Evolutionary conservation across 2,797 vertebrate species (phyloP), one percentile per base, ranked within the genome.

Genomic region (Pterois miles): DNA sequence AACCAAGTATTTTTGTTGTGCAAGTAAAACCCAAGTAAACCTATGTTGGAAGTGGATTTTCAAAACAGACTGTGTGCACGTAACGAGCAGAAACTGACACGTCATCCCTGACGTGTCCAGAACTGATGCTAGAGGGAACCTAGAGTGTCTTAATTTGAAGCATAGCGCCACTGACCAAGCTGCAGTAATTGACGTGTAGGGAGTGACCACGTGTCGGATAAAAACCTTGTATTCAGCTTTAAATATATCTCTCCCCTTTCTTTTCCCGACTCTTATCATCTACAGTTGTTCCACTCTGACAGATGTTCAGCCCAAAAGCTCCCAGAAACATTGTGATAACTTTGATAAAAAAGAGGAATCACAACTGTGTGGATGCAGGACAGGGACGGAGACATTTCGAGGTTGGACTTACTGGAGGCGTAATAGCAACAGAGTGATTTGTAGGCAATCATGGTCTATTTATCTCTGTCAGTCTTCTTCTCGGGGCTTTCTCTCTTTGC

Each of bases 391-490:
- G 31, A 73, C 78, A 18, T 81, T 78, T 67, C 5, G 16, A 71
- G 22, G 81, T 84, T 62, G 62, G 56, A 64, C 63, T 69, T 23
- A 33, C 38, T 56, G 74, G 43, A 73, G 40, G 66, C n/a, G 76
- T 57, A 70, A 85, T 58, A 52, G 63, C 38, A 68, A 78, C 73
- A 65, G 50, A 67, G 65, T 68, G 84, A 88, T 88, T 91, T 88
- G 76, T 80, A 53, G 64, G 81, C 74, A 84, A 87, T 85, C 71
- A 83, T 23, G 53, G 53, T 71, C 70, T 68, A 66, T 89, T 90
- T 80, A 70, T 82, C 78, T 86, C 71, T 72, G 83, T 54, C 86
- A 72, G 74, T 79, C 81, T 71, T 80, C 81, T 79, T 89, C 70
- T 68, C 20, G 7, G 63, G 20, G 16, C 52, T 74, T 75, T 84